phyloP scores from a whole-genome alignment of 2,888 invertebrate genomes.

The Pelosia muscerda region DNA sequence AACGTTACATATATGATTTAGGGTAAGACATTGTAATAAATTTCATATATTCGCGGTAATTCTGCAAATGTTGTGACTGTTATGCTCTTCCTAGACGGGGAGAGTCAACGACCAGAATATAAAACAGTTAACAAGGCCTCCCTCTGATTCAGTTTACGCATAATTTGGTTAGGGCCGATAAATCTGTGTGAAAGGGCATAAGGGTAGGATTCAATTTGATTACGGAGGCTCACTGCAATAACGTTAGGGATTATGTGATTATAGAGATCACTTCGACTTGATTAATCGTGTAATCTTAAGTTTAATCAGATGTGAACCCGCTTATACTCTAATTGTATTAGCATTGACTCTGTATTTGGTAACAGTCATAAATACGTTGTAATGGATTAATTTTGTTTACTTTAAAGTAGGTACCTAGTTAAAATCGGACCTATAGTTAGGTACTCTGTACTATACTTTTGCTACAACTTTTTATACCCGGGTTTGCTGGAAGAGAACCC shows the following conservation, averaged over 20 bases:
- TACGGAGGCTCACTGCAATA: constrained; percentile 70
- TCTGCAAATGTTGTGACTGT: constrained; percentile 29
- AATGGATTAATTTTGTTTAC: no score
- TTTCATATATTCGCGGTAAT: constrained; percentile 1
- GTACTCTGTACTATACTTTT: no score
- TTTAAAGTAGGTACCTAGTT: no score
- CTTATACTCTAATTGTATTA: constrained; percentile 44
- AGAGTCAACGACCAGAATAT: constrained; percentile 65
- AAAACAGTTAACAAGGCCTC: constrained; percentile 65
- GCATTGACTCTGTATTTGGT: constrained; percentile 29
- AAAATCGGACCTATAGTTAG: no score
- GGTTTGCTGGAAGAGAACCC: no score
- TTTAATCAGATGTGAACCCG: constrained; percentile 51
- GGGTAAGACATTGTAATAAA: background rate
- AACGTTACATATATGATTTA: background rate
- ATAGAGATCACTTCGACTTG: constrained; percentile 70
- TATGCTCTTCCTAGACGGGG: constrained; percentile 51
- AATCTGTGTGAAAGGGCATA: constrained; percentile 79
- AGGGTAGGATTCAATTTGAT: constrained; percentile 70
- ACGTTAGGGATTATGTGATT: constrained; percentile 71
- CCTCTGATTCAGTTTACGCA: constrained; percentile 78
- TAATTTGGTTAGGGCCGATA: constrained; percentile 84
- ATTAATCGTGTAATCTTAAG: constrained; percentile 63
- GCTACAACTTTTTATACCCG: no score
- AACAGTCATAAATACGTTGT: constrained; percentile 6